Evolutionary conservation across 2,113 vertebrate species (phyloP).

Genomic region (Coptodon bakossiorum): DNA sequence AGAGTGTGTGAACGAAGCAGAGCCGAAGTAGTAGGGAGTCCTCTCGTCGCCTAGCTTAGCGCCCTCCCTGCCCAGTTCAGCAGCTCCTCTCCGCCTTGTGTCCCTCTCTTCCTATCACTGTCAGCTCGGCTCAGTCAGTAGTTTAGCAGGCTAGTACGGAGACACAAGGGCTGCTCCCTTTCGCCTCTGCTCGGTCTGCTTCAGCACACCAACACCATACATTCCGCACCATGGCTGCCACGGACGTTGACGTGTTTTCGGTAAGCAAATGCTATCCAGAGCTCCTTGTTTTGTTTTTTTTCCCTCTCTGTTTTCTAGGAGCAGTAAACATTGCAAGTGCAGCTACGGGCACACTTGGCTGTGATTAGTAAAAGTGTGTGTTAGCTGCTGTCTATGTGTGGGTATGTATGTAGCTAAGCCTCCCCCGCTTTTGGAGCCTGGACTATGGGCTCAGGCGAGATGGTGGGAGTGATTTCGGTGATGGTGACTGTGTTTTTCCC

Average conservation of each 20-base stretch:
- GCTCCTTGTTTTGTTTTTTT: background rate
- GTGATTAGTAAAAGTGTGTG: conserved; percentile 14
- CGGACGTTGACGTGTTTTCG: conserved; percentile 84
- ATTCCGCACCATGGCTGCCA: conserved; percentile 83
- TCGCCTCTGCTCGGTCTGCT: conserved; percentile 37
- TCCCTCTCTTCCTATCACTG: conserved; percentile 28
- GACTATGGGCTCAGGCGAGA: conserved; percentile 13
- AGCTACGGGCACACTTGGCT: background rate
- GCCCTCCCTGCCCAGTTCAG: background rate
- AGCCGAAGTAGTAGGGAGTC: background rate
- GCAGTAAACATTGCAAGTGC: background rate
- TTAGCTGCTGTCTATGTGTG: background rate
- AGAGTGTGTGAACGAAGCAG: background rate
- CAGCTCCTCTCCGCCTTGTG: background rate
- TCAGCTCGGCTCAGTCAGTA: conserved; percentile 40
- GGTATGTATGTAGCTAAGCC: conserved; percentile 19
- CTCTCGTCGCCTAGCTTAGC: background rate
- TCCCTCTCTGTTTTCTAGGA: background rate
- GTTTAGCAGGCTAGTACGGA: conserved; percentile 44
- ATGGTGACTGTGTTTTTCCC: background rate
- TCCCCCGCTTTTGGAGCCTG: conserved; percentile 13
- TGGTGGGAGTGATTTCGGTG: conserved; percentile 22
- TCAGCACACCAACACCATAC: conserved; percentile 34
- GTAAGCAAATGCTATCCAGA: conserved; percentile 66
- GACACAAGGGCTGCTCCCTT: conserved; percentile 67